Base-by-base conservation (phyloP, 1,140 invertebrate genomes). In the Globodera ellingtonae region DNA sequence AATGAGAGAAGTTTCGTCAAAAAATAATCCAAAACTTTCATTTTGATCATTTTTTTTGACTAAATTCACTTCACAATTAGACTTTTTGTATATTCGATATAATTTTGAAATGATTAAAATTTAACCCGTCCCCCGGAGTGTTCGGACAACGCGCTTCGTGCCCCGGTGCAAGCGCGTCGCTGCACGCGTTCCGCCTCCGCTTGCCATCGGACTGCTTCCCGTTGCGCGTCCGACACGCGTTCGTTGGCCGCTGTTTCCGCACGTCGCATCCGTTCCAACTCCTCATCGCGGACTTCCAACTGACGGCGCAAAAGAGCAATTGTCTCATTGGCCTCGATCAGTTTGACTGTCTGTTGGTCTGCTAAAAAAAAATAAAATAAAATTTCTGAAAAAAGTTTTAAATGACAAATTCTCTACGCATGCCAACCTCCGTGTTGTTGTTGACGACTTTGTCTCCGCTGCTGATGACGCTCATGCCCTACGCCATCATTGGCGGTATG, bases 251-350 rank as follows among this genome's bases (percentile, higher is more conserved):
- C 24, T 18, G 65, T 15, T 8, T 77, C 75, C 8, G 24, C 18
- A 9, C 46, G n/a, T 46, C 65, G 52, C 69, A 77, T 13, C 10
- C 62, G 75, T 46, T 77, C 75, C 70, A 77, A 21, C 67, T 77
- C 75, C 15, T 77, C 75, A 46, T 69, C 65, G 47, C 62, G 62
- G n/a, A 59, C 24, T 46, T 47, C 50, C 13, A 77, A 67, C 46
- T 77, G 65, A 21, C 62, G 21, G 2, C 62, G 59, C 46, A 67
- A n/a, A 8, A 24, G 48, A 13, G 65, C 75, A 46, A 69, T 8
- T 9, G 65, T 15, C 15, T 77, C 75, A n/a, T 77, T 77, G 13
- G 75, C 62, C n/a, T 79, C 78, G 18, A 78, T 79, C 35, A 79
- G 46, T 35, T 56, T 74, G 13, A 72, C 21, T 9, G 52, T 50